These are phyloP conservation scores for Epinotia demarniana DNA, from an alignment of 2,888 invertebrate genomes.

Conservation along the genomic window DNA sequence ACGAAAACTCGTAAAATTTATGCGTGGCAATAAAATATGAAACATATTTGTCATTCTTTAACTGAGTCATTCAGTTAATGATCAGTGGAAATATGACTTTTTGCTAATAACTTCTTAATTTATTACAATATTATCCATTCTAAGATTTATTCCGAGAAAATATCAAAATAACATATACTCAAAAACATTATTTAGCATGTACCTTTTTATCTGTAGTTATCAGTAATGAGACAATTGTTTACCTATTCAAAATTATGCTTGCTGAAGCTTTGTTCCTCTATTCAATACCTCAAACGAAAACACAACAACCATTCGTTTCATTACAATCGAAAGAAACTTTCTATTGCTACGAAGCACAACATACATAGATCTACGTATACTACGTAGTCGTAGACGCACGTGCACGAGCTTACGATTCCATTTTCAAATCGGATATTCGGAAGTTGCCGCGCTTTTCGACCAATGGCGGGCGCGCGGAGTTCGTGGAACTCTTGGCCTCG, in stretches of 20 bases:
- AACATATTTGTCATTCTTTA: not conserved
- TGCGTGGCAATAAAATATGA: not conserved
- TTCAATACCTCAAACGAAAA: conserved; percentile 3
- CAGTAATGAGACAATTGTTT: too few relatives aligned
- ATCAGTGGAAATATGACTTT: not conserved
- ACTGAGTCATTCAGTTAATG: not conserved
- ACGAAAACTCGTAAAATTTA: not conserved
- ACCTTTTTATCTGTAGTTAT: too few relatives aligned
- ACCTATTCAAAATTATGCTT: too few relatives aligned
- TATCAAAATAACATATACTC: not conserved
- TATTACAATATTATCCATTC: not conserved
- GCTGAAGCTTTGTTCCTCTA: conserved; percentile 7
- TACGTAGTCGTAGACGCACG: conserved; percentile 46
- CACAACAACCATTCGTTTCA: conserved; percentile 33
- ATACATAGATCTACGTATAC: conserved; percentile 11
- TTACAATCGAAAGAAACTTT: conserved; percentile 42
- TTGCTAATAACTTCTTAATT: not conserved
- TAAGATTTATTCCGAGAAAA: not conserved
- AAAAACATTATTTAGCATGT: not conserved
- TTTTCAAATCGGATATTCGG: conserved; percentile 62
- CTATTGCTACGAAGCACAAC: conserved; percentile 32
- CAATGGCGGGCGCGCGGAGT: conserved; percentile 66
- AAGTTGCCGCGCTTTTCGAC: conserved; percentile 69
- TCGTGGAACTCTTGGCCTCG: conserved; percentile 77
- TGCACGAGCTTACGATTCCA: conserved; percentile 61